Evolutionary conservation across 2,797 vertebrate species (phyloP).

Genomic region (Phylloscopus collybita): DNA sequence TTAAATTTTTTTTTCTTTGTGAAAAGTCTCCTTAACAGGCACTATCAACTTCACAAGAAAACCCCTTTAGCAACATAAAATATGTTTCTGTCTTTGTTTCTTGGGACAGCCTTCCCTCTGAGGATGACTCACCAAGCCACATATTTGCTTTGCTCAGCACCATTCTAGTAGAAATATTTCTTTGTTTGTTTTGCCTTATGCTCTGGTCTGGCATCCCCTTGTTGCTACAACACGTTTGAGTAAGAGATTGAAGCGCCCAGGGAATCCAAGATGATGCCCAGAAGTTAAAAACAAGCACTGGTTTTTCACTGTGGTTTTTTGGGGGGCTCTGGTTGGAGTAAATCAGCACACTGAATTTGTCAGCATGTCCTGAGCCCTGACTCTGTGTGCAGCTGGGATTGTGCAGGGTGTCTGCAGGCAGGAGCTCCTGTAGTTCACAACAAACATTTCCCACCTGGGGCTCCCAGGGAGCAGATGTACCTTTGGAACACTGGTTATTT

Average conservation of each 20-base stretch:
- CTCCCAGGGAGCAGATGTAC: background rate
- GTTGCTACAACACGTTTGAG: background rate
- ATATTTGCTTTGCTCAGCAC: constrained; percentile 30
- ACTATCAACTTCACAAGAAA: background rate
- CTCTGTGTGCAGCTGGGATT: background rate
- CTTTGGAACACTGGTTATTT: background rate
- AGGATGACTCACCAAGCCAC: constrained; percentile 13
- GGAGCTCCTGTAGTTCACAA: background rate
- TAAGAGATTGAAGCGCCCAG: background rate
- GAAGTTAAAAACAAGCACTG: background rate
- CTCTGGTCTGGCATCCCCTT: background rate
- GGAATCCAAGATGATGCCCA: background rate
- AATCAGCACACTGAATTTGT: background rate
- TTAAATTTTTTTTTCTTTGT: no score
- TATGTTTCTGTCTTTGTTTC: background rate
- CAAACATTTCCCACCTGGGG: background rate
- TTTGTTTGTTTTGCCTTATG: constrained; percentile 48
- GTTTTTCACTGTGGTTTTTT: background rate
- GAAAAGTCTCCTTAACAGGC: background rate
- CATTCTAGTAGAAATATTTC: constrained; percentile 28
- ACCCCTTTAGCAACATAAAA: background rate
- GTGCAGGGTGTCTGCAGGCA: background rate
- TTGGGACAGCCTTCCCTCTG: background rate
- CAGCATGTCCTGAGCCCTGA: background rate
- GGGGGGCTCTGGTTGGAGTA: background rate